Evolutionary conservation across 2,113 vertebrate species (phyloP).

Genomic region (Lathamus discolor): DNA sequence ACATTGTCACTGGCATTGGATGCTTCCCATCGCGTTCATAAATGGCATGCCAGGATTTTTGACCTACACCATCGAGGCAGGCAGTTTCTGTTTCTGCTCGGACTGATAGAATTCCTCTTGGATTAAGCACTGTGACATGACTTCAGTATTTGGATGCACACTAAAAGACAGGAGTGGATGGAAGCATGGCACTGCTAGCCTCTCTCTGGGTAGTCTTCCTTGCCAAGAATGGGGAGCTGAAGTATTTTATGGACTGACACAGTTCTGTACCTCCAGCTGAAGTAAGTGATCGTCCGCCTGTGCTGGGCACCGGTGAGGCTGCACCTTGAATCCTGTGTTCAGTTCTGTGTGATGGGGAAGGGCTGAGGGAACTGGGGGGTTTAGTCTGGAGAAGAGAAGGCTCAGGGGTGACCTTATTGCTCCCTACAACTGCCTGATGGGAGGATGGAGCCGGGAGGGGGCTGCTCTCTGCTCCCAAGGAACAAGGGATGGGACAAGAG

Average conservation of each 20-base stretch:
- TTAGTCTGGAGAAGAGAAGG: not conserved
- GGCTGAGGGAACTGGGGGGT: not conserved
- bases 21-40: not conserved
- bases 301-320: not conserved
- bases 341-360: not conserved
- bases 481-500: not conserved
- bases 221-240: not conserved
- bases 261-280: not conserved
- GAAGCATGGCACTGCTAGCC: not conserved
- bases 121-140: not conserved
- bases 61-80: not conserved
- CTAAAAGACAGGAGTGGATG: not conserved
- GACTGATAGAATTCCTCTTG: not conserved
- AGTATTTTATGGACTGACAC: not conserved
- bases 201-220: not conserved
- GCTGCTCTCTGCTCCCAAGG: not conserved
- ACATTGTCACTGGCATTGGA: accelerated
- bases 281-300: not conserved
- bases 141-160: not conserved
- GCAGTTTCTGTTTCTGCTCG: not conserved
- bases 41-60: not conserved
- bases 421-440: not conserved
- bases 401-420: accelerated
- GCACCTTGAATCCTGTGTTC: not conserved
- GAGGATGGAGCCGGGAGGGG: not conserved